Evolutionary conservation across 2,113 vertebrate species (phyloP), one percentile per base, ranked within the genome.

Genomic region (Sula dactylatra): DNA sequence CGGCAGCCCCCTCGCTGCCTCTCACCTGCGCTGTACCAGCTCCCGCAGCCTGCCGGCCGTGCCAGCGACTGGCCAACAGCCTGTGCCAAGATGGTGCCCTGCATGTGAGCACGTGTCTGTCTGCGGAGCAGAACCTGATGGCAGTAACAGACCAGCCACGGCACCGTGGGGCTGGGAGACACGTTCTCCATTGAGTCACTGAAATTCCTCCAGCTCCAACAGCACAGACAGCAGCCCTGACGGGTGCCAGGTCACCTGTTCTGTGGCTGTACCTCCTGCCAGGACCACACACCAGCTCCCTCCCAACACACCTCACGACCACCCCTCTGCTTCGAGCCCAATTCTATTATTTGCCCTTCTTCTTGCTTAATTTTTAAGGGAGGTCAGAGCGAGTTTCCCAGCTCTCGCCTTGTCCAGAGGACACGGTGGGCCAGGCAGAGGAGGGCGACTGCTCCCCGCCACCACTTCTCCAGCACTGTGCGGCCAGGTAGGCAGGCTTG

Each of bases 41-140:
- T 56, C 64, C 65, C 3, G 21, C 38, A 40, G 29, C 72, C n/a
- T n/a, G n/a, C n/a, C n/a, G n/a, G n/a, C n/a, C n/a, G n/a, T n/a
- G n/a, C n/a, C 38, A 40, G 29, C 72, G 32, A 72, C 24, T 7
- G 4, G 55, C 18, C 26, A 5, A 25, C 32, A 42, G 49, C 36
- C 27, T 9, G 42, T 17, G 56, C 76, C 58, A 21, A 40, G 29
- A 32, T 11, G 3, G 44, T 8, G 29, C 55, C 77, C 36, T 6
- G 1, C 1, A 2, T 1, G 18, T 0, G 9, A 58, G 66, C 15
- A 22, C 4, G 7, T 42, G 56, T 73, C 36, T 3, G 0, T 10
- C 52, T 38, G 40, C 7, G 2, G 54, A 66, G 72, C 44, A 88
- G 69, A 55, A 74, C 18, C 69, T 3, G 13, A 3, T 5, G 32